These are phyloP conservation scores for Drosophila kuntzei DNA, from an alignment of 2,888 invertebrate genomes.

Conservation along the genomic window DNA sequence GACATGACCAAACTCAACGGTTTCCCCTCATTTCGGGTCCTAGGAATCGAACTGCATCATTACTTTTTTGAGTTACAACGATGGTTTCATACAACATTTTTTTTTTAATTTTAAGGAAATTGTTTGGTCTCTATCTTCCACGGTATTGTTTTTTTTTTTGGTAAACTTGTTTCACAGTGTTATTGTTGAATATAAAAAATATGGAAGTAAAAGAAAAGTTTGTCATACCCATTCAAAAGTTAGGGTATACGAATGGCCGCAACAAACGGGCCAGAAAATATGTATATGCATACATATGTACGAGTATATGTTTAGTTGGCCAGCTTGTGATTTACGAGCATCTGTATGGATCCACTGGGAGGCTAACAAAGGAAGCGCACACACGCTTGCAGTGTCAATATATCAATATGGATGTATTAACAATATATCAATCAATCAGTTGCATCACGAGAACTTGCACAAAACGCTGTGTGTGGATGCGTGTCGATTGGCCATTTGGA, in stretches of 20 bases:
- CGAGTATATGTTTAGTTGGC: slow-evolving; percentile 1
- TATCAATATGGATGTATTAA: slow-evolving; percentile 34
- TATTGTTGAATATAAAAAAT: neutral
- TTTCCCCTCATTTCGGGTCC: too few relatives aligned
- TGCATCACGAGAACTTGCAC: slow-evolving; percentile 1
- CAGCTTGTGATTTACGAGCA: slow-evolving; percentile 40
- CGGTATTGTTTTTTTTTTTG: too few relatives aligned
- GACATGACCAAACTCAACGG: too few relatives aligned
- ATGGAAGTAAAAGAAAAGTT: too few relatives aligned
- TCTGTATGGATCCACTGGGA: slow-evolving; percentile 9
- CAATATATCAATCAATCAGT: slow-evolving; percentile 50
- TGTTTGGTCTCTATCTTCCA: too few relatives aligned
- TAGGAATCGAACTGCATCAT: too few relatives aligned
- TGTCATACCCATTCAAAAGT: neutral
- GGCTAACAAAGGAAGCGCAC: slow-evolving; percentile 7
- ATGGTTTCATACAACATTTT: too few relatives aligned
- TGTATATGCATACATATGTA: too few relatives aligned
- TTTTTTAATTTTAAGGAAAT: too few relatives aligned
- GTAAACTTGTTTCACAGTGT: too few relatives aligned
- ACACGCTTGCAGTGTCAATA: slow-evolving; percentile 31
- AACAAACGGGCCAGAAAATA: slow-evolving; percentile 5
- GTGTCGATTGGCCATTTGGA: neutral
- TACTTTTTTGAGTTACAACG: too few relatives aligned
- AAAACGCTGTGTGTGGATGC: neutral
- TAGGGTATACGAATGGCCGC: slow-evolving; percentile 31